Conservation (phyloP, 2,113 vertebrate species). For the Crocuta crocuta region DNA sequence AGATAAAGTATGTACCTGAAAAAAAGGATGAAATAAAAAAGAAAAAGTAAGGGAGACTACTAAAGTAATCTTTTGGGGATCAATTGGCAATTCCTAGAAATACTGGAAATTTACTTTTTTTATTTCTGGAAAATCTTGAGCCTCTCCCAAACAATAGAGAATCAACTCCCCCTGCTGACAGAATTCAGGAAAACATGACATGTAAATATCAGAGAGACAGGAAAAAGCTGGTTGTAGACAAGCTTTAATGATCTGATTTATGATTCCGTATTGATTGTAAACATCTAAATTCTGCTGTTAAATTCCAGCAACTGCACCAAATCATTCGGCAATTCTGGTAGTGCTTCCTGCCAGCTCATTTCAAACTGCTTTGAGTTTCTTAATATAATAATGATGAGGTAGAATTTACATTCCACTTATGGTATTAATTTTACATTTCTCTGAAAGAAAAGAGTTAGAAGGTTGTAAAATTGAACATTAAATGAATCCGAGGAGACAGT, state of each 20-base stretch:
- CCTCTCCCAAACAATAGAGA: constrained; percentile 91
- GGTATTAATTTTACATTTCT: constrained; percentile 93
- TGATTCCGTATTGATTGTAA: constrained; percentile 88
- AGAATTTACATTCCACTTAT: constrained; percentile 91
- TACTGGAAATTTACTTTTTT: constrained; percentile 49
- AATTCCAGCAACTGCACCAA: constrained; percentile 87
- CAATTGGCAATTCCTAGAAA: constrained; percentile 15
- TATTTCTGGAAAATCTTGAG: constrained; percentile 54
- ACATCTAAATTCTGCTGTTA: constrained; percentile 88
- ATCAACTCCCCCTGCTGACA: constrained; percentile 97
- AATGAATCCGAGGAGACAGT: constrained; percentile 92
- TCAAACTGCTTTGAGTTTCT: constrained; percentile 83
- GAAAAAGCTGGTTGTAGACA: constrained; percentile 83
- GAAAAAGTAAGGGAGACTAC: not conserved
- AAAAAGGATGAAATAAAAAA: not conserved
- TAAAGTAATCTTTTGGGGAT: not conserved
- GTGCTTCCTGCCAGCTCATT: constrained; percentile 88
- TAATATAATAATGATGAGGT: constrained; percentile 88
- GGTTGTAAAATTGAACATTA: constrained; percentile 92
- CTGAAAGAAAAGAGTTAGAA: constrained; percentile 90
- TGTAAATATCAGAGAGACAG: constrained; percentile 77
- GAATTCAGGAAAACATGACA: constrained; percentile 86
- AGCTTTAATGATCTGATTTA: constrained; percentile 88
- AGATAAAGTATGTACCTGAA: not conserved
- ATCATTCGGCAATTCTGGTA: constrained; percentile 83